Conservation (phyloP, 1,140 invertebrate species). For the Penaeus japonicus region DNA sequence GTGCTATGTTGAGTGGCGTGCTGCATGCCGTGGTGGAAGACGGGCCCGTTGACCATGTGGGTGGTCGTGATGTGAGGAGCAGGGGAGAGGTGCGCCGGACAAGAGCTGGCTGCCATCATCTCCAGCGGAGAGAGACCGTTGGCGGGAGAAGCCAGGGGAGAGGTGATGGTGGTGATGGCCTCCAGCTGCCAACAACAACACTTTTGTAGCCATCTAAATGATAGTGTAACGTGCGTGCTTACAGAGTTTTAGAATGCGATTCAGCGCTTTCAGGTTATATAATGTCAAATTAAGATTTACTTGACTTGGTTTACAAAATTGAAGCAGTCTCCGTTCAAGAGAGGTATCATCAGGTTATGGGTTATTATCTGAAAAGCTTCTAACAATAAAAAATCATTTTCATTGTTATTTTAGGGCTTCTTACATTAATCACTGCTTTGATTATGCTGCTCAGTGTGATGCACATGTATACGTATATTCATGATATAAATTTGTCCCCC, state of each 20-base stretch:
- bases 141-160: slow-evolving; percentile 28
- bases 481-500: not conserved
- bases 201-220: not conserved
- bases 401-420: too few species aligned
- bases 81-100: slow-evolving; percentile 35
- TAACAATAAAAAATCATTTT: not conserved
- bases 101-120: slow-evolving; percentile 17
- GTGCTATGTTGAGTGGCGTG: not conserved
- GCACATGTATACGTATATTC: not conserved
- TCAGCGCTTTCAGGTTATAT: not conserved
- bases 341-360: too few species aligned
- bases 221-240: not conserved
- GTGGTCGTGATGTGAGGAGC: slow-evolving; percentile 7
- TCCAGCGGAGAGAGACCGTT: slow-evolving; percentile 41
- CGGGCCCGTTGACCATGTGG: slow-evolving; percentile 32
- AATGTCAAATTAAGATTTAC: too few species aligned
- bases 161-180: slow-evolving; percentile 29
- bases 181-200: slow-evolving; percentile 12
- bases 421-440: too few species aligned
- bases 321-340: too few species aligned
- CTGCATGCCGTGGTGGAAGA: slow-evolving; percentile 22
- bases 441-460: not conserved
- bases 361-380: too few species aligned
- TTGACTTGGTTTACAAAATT: too few species aligned
- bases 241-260: not conserved